Evolutionary conservation across 2,888 invertebrate genomes (phyloP).

Genomic region (Cremastobaeus sp.): DNA sequence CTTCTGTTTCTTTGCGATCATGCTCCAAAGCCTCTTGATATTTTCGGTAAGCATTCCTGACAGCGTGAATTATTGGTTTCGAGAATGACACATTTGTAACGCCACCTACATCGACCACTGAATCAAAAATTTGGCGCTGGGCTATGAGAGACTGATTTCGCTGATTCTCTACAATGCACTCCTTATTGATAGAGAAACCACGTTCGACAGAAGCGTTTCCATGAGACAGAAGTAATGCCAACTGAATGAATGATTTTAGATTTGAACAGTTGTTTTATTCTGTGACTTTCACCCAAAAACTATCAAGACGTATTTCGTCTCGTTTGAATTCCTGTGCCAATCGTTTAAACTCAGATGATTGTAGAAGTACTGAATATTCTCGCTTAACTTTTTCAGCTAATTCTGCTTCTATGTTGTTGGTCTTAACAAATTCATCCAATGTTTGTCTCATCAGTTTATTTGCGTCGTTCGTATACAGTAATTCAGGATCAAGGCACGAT

Average conservation of each 20-base stretch:
- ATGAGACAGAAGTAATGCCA: not conserved
- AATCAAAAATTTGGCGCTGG: slow-evolving; percentile 17
- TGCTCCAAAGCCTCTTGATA: slow-evolving; percentile 8
- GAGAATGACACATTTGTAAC: slow-evolving; percentile 4
- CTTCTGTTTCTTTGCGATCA: slow-evolving; percentile 5
- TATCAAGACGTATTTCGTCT: slow-evolving; percentile 12
- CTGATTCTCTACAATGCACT: not conserved
- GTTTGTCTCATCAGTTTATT: slow-evolving; percentile 1
- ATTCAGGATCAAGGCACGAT: slow-evolving; percentile 16
- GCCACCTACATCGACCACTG: not conserved
- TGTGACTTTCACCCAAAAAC: slow-evolving; percentile 4
- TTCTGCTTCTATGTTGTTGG: not conserved
- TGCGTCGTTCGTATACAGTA: not conserved
- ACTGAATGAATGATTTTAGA: slow-evolving; percentile 4
- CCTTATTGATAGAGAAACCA: slow-evolving; percentile 11
- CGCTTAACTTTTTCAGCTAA: slow-evolving; percentile 5
- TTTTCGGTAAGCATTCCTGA: slow-evolving; percentile 9
- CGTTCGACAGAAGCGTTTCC: slow-evolving; percentile 12
- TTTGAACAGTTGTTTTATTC: slow-evolving; percentile 1
- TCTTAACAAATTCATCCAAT: slow-evolving; percentile 4
- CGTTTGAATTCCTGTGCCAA: not conserved
- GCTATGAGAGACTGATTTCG: slow-evolving; percentile 4
- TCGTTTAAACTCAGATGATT: slow-evolving; percentile 1
- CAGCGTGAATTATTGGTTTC: slow-evolving; percentile 8
- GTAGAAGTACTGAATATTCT: slow-evolving; percentile 9